These are phyloP conservation scores for Allophyes oxyacanthae DNA, from an alignment of 2,888 invertebrate species.

Conservation along the genomic window DNA sequence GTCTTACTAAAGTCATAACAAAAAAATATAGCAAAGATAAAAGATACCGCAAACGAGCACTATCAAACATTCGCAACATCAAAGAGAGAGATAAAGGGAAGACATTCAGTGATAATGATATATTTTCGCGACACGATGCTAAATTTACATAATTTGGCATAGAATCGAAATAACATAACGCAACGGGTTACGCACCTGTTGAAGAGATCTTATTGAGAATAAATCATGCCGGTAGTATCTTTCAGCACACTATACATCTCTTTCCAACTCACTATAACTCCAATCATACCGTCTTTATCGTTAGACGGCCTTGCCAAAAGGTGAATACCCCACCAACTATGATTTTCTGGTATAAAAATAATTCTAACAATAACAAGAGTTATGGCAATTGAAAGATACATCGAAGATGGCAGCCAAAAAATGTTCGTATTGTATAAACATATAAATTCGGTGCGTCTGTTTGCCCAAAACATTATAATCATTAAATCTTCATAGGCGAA, in stretches of 20 bases:
- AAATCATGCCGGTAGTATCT: conserved; percentile 58
- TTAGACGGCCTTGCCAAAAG: conserved; percentile 72
- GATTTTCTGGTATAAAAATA: conserved; percentile 59
- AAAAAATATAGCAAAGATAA: conserved; percentile 28
- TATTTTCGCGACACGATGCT: conserved; percentile 40
- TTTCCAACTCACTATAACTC: conserved; percentile 40
- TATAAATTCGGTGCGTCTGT: conserved; percentile 15
- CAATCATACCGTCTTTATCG: conserved; percentile 52
- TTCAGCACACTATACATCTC: conserved; percentile 53
- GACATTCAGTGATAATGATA: conserved; percentile 44
- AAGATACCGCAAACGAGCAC: conserved; percentile 18
- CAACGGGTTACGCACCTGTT: conserved; percentile 64
- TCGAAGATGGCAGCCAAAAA: conserved; percentile 9
- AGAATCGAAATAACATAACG: conserved; percentile 55
- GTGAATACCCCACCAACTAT: conserved; percentile 69
- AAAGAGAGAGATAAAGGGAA: conserved; percentile 37
- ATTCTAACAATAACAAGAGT: conserved; percentile 57
- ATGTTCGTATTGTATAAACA: conserved; percentile 20
- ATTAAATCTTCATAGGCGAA: background rate
- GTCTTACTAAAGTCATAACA: conserved; percentile 7
- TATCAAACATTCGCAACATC: conserved; percentile 37
- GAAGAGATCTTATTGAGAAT: conserved; percentile 39
- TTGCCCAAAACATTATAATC: background rate
- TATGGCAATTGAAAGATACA: conserved; percentile 38
- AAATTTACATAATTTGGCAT: conserved; percentile 63